Base-by-base conservation (phyloP, 2,888 invertebrate genomes). In the Poecilobothrus nobilitatus region DNA sequence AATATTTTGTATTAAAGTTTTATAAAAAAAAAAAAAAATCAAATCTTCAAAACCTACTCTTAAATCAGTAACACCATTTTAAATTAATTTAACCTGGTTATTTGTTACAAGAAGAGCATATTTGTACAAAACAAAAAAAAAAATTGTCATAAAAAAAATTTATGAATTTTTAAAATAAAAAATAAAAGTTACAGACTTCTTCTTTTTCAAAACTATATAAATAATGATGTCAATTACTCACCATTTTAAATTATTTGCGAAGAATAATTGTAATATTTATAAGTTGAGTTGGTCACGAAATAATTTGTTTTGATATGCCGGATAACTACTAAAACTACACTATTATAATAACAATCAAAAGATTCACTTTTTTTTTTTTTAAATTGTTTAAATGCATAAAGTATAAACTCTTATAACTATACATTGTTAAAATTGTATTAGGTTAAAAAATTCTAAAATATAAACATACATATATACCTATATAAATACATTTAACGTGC, bases 191-290 rank as follows among this genome's bases (percentile, higher is more conserved):
- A 18, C 6, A 12, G 53, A 12, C 6, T 53, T 53, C 15, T 6
- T 53, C 18, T 53, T 53, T 53, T 53, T 53, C 18, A 6, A 53
- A 15, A 2, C n/a, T 18, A 18, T 18, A 2, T 53, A 6, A 53
- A 53, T 53, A 53, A 53, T 53, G 53, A 53, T 53, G 53, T 53
- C 53, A 53, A 53, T 53, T 53, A 53, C 15, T 53, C 53, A 53
- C 53, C 53, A 53, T 53, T 37, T 53, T 53, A 18, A 18, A n/a
- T 53, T 1, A 18, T 53, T 53, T 53, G 53, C 7, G 53, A 37
- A 27, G 27, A 41, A 41, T 41, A 41, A 53, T 53, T n/a, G 53
- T 53, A 53, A 53, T 53, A 18, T 1, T 53, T 53, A 18, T 53
- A n/a, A 18, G 18, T n/a, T n/a, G 2, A 18, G 53, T 53, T 53